These are phyloP conservation scores for Zygogramma bicolorata DNA, from an alignment of 2,888 invertebrate species.

Conservation along the genomic window DNA sequence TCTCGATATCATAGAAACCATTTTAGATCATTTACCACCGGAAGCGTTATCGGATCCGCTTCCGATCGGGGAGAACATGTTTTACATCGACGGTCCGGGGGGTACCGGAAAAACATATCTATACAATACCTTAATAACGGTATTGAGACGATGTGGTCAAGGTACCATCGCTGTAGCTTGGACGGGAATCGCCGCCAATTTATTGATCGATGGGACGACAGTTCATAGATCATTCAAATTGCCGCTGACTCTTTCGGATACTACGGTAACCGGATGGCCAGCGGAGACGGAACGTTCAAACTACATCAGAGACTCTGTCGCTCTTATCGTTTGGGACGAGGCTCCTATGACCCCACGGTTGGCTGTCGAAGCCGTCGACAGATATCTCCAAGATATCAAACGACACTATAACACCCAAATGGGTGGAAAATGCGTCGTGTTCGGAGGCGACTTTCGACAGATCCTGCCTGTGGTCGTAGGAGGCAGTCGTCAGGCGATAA, in stretches of 20 bases:
- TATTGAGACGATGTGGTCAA: too few species aligned
- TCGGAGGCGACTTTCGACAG: constrained; percentile 48
- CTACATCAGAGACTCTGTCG: neutral
- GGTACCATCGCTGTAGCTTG: too few species aligned
- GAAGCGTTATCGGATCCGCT: too few species aligned
- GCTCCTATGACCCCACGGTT: constrained; percentile 34
- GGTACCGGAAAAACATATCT: too few species aligned
- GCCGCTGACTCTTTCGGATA: neutral
- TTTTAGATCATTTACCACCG: too few species aligned
- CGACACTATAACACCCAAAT: neutral
- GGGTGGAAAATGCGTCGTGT: constrained; percentile 40
- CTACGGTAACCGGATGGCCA: neutral
- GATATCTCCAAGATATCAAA: constrained; percentile 10
- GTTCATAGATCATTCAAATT: neutral
- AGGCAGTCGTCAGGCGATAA: constrained; percentile 9
- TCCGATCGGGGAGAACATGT: too few species aligned
- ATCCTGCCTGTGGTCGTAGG: constrained; percentile 37
- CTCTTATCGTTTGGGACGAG: constrained; percentile 36
- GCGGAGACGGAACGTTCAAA: too few species aligned
- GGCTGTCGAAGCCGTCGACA: constrained; percentile 33
- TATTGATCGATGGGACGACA: too few species aligned
- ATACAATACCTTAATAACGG: too few species aligned
- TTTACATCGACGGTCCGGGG: too few species aligned
- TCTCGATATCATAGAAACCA: too few species aligned
- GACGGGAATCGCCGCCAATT: too few species aligned